These are phyloP conservation scores for Gastrophryne carolinensis DNA, from an alignment of 2,797 vertebrate genomes.

Conservation along the genomic window DNA sequence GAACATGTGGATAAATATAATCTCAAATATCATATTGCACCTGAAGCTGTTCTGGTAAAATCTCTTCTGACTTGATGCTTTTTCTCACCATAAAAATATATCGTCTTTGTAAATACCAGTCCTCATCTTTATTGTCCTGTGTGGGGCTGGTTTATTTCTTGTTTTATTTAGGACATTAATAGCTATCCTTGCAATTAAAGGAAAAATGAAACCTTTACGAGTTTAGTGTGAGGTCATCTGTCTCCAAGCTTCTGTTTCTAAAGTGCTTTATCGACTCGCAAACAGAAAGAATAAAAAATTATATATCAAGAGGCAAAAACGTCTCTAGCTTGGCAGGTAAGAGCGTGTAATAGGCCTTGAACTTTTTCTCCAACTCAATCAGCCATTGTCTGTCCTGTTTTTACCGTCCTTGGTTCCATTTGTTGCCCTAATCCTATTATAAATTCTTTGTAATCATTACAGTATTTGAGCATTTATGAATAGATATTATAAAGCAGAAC, in stretches of 20 bases:
- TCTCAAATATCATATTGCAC: neutral
- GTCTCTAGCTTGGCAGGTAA: neutral
- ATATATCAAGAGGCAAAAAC: neutral
- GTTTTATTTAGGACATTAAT: slow-evolving; percentile 21
- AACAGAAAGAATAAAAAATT: slow-evolving; percentile 20
- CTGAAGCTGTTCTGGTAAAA: neutral
- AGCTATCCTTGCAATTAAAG: slow-evolving; percentile 17
- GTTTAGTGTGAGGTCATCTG: neutral
- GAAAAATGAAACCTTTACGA: slow-evolving; percentile 17
- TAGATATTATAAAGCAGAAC: no score
- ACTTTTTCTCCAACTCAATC: no score
- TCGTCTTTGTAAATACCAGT: slow-evolving; percentile 18
- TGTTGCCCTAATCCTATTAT: no score
- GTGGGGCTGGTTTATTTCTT: neutral
- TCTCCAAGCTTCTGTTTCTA: neutral
- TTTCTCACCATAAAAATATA: slow-evolving; percentile 4
- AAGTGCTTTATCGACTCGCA: slow-evolving; percentile 14
- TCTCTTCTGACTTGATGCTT: neutral
- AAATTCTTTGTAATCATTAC: no score
- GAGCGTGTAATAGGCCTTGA: neutral
- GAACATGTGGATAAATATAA: no score
- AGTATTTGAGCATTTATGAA: no score
- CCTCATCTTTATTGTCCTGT: slow-evolving; percentile 14
- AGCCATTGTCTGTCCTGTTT: no score
- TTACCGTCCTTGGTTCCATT: no score